phyloP scores from a whole-genome alignment of 2,888 invertebrate genomes.

The Aelia acuminata region DNA sequence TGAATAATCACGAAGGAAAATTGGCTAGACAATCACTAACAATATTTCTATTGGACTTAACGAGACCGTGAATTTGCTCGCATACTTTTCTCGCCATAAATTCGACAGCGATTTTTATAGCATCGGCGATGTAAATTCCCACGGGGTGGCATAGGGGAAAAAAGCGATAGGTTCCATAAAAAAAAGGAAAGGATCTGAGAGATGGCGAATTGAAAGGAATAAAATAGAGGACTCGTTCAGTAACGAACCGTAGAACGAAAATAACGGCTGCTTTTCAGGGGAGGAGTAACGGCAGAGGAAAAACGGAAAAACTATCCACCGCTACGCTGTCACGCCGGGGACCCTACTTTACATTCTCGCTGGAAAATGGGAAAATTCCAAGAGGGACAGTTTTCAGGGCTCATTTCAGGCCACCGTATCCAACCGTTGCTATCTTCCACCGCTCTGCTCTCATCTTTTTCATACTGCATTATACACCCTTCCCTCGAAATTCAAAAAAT shows the following conservation, averaged over 20 bases:
- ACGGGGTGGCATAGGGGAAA: background rate
- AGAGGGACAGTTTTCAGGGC: conserved; percentile 20
- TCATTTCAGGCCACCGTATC: conserved; percentile 39
- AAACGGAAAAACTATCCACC: conserved; percentile 35
- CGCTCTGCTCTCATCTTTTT: background rate
- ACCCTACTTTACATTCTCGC: conserved; percentile 9
- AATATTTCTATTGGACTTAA: background rate
- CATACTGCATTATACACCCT: background rate
- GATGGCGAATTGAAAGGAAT: conserved; percentile 39
- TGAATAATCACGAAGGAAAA: background rate
- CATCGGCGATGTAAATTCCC: background rate
- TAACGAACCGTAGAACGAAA: conserved; percentile 34
- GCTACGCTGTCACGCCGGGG: background rate
- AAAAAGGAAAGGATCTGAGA: background rate
- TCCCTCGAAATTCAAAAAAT: background rate
- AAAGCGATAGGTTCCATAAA: background rate
- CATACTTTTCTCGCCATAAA: background rate
- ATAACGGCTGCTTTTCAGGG: conserved; percentile 41
- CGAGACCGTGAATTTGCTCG: background rate
- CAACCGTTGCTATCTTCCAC: background rate
- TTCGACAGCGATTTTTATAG: background rate
- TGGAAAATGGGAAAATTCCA: conserved; percentile 16
- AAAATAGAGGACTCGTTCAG: background rate
- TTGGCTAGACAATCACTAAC: background rate
- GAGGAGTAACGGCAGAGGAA: background rate